phyloP scores from a whole-genome alignment of 1,140 invertebrate species.

The Episyrphus balteatus region DNA sequence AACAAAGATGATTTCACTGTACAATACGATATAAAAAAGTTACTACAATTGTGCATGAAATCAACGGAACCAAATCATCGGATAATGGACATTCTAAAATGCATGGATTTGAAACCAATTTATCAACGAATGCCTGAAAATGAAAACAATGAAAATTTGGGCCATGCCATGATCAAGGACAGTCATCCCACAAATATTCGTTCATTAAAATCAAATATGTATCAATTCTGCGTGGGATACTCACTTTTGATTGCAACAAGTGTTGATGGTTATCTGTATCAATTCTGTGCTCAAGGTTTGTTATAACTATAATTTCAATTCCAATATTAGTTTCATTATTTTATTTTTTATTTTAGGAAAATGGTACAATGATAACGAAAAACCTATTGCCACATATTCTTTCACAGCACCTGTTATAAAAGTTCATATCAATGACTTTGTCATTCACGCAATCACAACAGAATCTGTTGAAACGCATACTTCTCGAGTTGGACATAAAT shows the following conservation, averaged over 20 bases:
- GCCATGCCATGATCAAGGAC: constrained; percentile 28
- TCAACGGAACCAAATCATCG: constrained; percentile 23
- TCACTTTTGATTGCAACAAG: constrained; percentile 27
- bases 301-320: neutral
- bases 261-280: constrained; percentile 32
- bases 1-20: constrained; percentile 19
- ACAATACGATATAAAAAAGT: constrained; percentile 28
- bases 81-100: constrained; percentile 26
- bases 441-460: constrained; percentile 63
- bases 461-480: constrained; percentile 71
- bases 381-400: constrained; percentile 42
- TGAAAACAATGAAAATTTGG: constrained; percentile 31
- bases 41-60: constrained; percentile 31
- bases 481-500: constrained; percentile 48
- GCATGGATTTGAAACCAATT: constrained; percentile 31
- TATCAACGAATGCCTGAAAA: constrained; percentile 19
- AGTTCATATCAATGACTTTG: constrained; percentile 53
- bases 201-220: constrained; percentile 24
- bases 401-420: constrained; percentile 59
- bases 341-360: constrained; percentile 9
- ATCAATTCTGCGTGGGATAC: constrained; percentile 27
- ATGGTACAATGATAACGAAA: constrained; percentile 34
- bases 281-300: constrained; percentile 27
- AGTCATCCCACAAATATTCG: constrained; percentile 24
- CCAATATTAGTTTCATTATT: neutral